These are phyloP conservation scores for Chamaetylas fuelleborni DNA, from an alignment of 2,113 vertebrate genomes.

Conservation along the genomic window DNA sequence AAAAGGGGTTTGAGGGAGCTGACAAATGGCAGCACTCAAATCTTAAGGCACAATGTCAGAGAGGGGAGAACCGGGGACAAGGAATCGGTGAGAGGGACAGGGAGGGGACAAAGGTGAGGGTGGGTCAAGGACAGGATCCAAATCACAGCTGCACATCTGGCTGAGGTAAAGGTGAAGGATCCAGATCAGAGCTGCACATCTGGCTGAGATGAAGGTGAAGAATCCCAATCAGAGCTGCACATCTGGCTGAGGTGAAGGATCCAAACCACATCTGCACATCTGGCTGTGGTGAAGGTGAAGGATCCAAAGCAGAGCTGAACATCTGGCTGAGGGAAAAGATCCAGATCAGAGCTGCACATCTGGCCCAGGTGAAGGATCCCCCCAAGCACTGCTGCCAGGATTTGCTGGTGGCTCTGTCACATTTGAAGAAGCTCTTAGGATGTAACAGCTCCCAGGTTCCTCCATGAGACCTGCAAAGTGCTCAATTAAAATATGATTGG, in stretches of 20 bases:
- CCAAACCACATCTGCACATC: neutral
- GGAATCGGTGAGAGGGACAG: neutral
- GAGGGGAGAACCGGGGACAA: neutral
- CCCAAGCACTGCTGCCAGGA: neutral
- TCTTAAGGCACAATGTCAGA: neutral
- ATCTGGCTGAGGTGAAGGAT: neutral
- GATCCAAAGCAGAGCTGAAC: neutral
- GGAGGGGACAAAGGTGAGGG: neutral
- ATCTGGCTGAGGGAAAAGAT: rapidly evolving
- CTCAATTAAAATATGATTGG: neutral
- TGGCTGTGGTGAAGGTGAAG: neutral
- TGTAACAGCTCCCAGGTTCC: neutral
- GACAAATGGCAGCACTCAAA: neutral
- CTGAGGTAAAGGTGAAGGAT: no score
- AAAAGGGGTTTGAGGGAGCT: neutral
- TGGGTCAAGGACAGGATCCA: neutral
- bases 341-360: neutral
- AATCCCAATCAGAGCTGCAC: neutral
- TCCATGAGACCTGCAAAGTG: neutral
- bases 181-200: neutral
- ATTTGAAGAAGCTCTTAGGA: neutral
- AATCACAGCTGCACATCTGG: neutral
- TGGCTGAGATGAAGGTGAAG: neutral
- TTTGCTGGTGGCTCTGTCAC: neutral
- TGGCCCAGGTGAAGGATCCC: neutral